Conservation (phyloP, 2,797 vertebrate genomes). For the Harpagifer antarcticus region DNA sequence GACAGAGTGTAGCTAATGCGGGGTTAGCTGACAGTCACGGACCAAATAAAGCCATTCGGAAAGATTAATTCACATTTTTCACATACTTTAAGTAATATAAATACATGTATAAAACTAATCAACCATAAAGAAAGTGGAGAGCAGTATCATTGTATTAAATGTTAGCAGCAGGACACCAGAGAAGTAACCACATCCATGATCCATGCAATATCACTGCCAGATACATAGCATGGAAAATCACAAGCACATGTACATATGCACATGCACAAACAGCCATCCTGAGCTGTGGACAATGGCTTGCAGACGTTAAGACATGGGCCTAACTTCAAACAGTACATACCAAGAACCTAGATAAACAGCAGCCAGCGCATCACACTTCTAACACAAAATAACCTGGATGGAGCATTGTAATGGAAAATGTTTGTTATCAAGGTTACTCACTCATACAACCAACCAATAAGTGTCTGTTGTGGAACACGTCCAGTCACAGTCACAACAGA, state of each 20-base stretch:
- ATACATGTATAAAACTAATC: conserved; percentile 25
- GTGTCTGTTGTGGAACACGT: neutral
- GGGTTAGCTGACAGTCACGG: neutral
- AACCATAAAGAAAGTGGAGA: conserved; percentile 30
- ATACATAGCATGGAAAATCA: conserved; percentile 69
- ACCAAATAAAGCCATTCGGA: conserved; percentile 4
- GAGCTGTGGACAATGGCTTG: conserved; percentile 71
- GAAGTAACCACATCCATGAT: conserved; percentile 76
- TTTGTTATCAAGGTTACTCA: neutral
- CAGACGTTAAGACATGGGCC: conserved; percentile 62
- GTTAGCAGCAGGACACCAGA: conserved; percentile 69
- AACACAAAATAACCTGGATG: neutral
- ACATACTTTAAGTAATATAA: conserved; percentile 20
- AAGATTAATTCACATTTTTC: neutral
- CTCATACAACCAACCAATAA: neutral
- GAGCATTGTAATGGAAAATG: neutral
- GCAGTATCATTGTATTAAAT: conserved; percentile 43
- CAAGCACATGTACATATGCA: conserved; percentile 60
- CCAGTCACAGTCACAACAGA: neutral
- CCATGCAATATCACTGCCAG: conserved; percentile 69
- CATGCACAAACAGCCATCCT: conserved; percentile 27
- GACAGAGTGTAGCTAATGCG: neutral
- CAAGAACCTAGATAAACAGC: conserved; percentile 29
- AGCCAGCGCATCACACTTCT: conserved; percentile 6
- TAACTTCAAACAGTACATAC: conserved; percentile 47